phyloP scores from a whole-genome alignment of 1,140 invertebrate species.

The Cepaea nemoralis region DNA sequence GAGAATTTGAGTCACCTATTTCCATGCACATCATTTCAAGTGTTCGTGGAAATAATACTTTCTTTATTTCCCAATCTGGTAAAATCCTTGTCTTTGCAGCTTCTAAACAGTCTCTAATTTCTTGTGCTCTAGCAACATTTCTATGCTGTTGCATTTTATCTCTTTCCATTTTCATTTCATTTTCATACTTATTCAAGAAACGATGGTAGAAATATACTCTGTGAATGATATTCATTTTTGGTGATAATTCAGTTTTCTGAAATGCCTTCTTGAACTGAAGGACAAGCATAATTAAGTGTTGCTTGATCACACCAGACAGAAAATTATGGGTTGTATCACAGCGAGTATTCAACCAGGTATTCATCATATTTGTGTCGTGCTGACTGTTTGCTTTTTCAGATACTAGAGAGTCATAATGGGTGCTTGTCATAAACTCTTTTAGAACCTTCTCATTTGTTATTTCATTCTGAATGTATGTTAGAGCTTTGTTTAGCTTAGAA shows the following conservation, averaged over 20 bases:
- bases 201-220: not conserved
- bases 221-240: not conserved
- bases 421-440: not conserved
- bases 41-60: not conserved
- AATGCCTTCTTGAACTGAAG: not conserved
- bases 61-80: not conserved
- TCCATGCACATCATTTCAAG: not conserved
- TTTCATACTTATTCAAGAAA: not conserved
- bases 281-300: not conserved
- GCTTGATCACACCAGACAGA: not conserved
- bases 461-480: not conserved
- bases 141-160: not conserved
- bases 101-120: not conserved
- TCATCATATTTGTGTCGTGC: not conserved
- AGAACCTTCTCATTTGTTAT: not conserved
- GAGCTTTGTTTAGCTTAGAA: not conserved
- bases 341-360: slow-evolving; percentile 6
- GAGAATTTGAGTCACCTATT: not conserved
- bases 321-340: not conserved
- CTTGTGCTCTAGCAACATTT: not conserved
- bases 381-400: not conserved
- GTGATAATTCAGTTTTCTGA: not conserved
- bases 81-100: not conserved
- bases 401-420: not conserved
- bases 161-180: not conserved